Evolutionary conservation across 1,140 invertebrate genomes (phyloP), one percentile per base, ranked within the genome.

Genomic region (Neotoxoptera formosana): DNA sequence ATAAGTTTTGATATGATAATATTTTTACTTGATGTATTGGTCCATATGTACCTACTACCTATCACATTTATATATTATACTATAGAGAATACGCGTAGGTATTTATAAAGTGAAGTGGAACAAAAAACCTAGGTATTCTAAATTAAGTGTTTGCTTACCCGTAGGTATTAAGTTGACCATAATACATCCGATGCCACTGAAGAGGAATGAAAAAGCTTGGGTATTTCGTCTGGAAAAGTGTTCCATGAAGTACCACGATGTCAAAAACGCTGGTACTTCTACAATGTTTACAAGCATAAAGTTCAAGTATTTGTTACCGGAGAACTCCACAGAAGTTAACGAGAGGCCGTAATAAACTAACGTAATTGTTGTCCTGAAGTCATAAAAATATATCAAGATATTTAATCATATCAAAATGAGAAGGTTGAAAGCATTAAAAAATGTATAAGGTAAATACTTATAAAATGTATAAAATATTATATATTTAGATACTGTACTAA

Each of bases 331-430:
- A 25, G 94, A 94, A 94, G 97, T 97, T 36, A 97, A 95, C 0
- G 97, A 97, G 23, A 98, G 94, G 7, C 97, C 97, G 94, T 97
- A 97, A 94, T 96, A 98, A 4, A 97, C 96, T 93, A 97, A 96
- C 11, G 96, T 96, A 95, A 97, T 97, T 7, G 97, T 96, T 34
- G 96, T 96, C 97, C 97, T 97, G 93, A 36, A 89, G 48, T 51
- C 48, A 95, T 93, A 95, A 76, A 76, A 76, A 76, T 76, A 17
- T 76, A 76, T n/a, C 60, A 76, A 76, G 30, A 34, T 76, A 76
- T 83, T 83, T 83, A 36, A 83, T 83, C 76, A 36, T 20, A 83
- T 36, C 6, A 81, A 81, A 23, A 36, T 14, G 14, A n/a, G 3
- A n/a, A 76, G n/a, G 14, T n/a, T 6, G 14, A 76, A n/a, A n/a